Percentiles rank a stretch among this genome's conserved stretches.
Evolutionary conservation across 2,797 vertebrate species (phyloP).

Genomic region (Anabas testudineus): DNA sequence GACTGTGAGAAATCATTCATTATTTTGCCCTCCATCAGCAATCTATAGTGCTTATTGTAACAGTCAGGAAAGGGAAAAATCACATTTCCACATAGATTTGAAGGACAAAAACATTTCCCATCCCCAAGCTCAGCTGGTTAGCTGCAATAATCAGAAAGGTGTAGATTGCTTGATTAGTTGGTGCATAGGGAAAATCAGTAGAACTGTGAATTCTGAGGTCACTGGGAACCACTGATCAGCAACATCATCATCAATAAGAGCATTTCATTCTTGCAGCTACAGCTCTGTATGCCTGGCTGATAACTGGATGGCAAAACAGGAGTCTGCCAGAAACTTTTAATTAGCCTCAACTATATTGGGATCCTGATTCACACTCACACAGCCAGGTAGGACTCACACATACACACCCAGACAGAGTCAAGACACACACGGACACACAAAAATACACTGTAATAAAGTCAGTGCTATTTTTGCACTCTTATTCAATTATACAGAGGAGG

Average conservation of each 20-base stretch:
- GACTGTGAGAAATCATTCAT: constrained; percentile 28
- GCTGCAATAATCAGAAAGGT: constrained; percentile 11
- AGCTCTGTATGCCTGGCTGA: constrained; percentile 30
- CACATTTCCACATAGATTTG: constrained; percentile 14
- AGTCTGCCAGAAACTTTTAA: constrained; percentile 58
- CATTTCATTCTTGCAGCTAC: constrained; percentile 18
- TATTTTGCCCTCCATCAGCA: constrained; percentile 19
- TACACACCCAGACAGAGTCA: background rate
- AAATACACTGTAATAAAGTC: background rate
- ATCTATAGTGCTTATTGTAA: background rate
- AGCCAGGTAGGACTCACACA: constrained; percentile 22
- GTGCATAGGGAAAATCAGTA: background rate
- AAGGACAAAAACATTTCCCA: constrained; percentile 6
- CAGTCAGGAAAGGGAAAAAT: background rate
- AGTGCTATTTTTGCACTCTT: constrained; percentile 4
- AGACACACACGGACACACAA: background rate
- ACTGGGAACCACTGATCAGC: constrained; percentile 20
- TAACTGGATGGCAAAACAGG: constrained; percentile 25
- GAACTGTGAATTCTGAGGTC: constrained; percentile 17
- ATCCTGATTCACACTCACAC: constrained; percentile 28
- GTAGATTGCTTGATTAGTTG: constrained; percentile 21
- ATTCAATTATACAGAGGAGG: background rate
- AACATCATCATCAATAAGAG: constrained; percentile 27
- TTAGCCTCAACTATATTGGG: constrained; percentile 54
- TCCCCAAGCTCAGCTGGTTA: background rate